phyloP scores from a whole-genome alignment of 1,140 invertebrate genomes.

The Whitmania pigra region DNA sequence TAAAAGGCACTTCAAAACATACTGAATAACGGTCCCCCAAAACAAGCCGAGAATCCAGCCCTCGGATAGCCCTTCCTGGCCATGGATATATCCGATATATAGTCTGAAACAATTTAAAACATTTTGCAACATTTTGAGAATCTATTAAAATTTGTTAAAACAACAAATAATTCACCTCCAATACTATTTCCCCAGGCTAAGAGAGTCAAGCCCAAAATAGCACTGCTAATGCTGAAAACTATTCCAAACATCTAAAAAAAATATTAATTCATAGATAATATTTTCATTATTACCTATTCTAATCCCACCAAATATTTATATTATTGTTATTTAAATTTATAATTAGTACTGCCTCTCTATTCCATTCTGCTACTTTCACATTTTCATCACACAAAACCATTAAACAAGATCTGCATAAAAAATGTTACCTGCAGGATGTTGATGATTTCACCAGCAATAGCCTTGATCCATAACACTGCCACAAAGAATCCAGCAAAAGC shows the following conservation, averaged over 20 bases:
- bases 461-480: constrained; percentile 55
- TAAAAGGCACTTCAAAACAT: constrained; percentile 28
- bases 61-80: constrained; percentile 53
- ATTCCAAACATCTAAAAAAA: constrained; percentile 46
- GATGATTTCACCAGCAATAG: constrained; percentile 55
- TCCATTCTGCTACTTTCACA: not conserved
- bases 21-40: constrained; percentile 59
- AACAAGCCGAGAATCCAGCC: constrained; percentile 59
- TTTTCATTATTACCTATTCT: no score
- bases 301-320: no score
- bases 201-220: constrained; percentile 56
- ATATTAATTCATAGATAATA: not conserved
- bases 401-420: not conserved
- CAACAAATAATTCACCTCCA: constrained; percentile 37
- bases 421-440: constrained; percentile 46
- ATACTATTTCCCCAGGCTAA: constrained; percentile 61
- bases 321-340: no score
- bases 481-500: constrained; percentile 53
- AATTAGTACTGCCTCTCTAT: no score
- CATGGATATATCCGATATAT: constrained; percentile 54
- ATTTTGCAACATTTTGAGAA: not conserved
- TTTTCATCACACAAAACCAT: not conserved
- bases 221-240: constrained; percentile 50
- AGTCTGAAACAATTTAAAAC: constrained; percentile 34
- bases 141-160: not conserved